Evolutionary conservation across 2,888 invertebrate species (phyloP).

Genomic region (Erebia aethiops): DNA sequence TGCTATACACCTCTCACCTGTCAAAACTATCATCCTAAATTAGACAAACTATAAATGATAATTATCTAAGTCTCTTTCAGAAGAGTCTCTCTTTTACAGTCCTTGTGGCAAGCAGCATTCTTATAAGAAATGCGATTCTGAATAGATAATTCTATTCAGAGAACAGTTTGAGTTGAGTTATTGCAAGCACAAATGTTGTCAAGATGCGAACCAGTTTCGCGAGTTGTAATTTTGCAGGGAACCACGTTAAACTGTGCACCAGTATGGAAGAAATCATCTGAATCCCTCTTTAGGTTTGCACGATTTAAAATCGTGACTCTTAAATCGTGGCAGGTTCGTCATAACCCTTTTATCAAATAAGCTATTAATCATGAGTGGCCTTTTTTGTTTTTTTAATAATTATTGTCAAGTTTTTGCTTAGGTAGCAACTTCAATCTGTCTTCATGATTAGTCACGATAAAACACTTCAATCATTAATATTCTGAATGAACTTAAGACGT

Average conservation of each 20-base stretch:
- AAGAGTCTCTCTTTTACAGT: too few relatives aligned
- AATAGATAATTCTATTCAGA: not conserved
- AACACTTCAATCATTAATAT: too few relatives aligned
- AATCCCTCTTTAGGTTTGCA: conserved; percentile 17
- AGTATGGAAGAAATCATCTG: conserved; percentile 14
- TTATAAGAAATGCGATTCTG: not conserved
- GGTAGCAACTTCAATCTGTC: not conserved
- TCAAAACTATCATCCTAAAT: too few relatives aligned
- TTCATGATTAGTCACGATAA: too few relatives aligned
- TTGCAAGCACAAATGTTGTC: not conserved
- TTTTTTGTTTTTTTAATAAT: conserved; percentile 1
- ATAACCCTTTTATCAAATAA: conserved; percentile 20
- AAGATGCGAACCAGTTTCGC: conserved; percentile 15
- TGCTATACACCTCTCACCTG: too few relatives aligned
- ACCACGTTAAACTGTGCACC: conserved; percentile 1
- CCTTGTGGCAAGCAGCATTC: too few relatives aligned
- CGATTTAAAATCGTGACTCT: conserved; percentile 24
- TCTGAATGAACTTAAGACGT: too few relatives aligned
- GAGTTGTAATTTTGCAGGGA: conserved; percentile 9
- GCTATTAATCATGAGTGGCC: conserved; percentile 10
- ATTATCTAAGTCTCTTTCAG: too few relatives aligned
- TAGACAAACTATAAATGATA: too few relatives aligned
- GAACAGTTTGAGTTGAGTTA: not conserved
- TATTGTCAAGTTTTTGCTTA: not conserved
- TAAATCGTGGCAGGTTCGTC: conserved; percentile 18